phyloP scores from a whole-genome alignment of 2,797 vertebrate genomes.

The Sebastes minor region DNA sequence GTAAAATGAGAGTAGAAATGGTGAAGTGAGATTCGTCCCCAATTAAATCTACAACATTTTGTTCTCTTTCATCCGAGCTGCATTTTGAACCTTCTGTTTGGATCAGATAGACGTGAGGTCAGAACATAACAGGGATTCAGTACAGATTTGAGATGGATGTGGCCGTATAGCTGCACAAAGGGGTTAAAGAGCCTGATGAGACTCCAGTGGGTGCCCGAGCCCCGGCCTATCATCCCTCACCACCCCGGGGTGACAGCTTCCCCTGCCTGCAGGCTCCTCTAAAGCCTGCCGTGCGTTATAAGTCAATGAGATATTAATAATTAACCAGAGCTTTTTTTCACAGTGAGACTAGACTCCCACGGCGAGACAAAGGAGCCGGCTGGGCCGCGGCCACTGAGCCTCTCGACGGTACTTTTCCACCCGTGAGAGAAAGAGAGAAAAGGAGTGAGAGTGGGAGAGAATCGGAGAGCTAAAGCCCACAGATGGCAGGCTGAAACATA shows the following conservation, averaged over 20 bases:
- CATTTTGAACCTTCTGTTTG: neutral
- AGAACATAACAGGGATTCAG: neutral
- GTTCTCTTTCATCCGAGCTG: neutral
- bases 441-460: slow-evolving; percentile 54
- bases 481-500: slow-evolving; percentile 73
- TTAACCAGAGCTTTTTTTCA: slow-evolving; percentile 68
- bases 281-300: slow-evolving; percentile 61
- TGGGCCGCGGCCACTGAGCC: slow-evolving; percentile 46
- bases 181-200: slow-evolving; percentile 40
- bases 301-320: slow-evolving; percentile 78
- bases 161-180: slow-evolving; percentile 25
- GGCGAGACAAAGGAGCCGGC: slow-evolving; percentile 63
- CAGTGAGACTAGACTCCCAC: slow-evolving; percentile 67
- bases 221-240: slow-evolving; percentile 41
- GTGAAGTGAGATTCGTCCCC: neutral
- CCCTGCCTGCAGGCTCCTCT: slow-evolving; percentile 54
- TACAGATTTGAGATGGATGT: neutral
- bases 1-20: neutral
- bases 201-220: slow-evolving; percentile 29
- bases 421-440: slow-evolving; percentile 45
- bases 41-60: neutral
- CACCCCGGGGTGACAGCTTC: slow-evolving; percentile 65
- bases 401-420: slow-evolving; percentile 69
- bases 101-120: neutral
- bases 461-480: slow-evolving; percentile 59